Evolutionary conservation across 2,797 vertebrate genomes (phyloP).

Genomic region (Petrocephalus sullivani): DNA sequence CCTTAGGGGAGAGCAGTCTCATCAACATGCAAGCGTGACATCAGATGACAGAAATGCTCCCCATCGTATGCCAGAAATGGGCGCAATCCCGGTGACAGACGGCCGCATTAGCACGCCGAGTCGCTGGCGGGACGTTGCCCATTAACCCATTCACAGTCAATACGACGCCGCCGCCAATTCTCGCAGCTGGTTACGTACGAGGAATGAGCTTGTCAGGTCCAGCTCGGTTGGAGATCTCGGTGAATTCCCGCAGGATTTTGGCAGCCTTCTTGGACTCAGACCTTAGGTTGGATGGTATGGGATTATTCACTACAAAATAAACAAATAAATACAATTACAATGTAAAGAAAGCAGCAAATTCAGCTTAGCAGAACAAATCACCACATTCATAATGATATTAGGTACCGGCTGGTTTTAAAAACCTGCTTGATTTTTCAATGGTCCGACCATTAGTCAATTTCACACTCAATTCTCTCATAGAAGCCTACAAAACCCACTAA

Average conservation of each 20-base stretch:
- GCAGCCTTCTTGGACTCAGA: constrained; percentile 93
- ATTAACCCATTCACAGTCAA: neutral
- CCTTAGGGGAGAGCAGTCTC: constrained; percentile 13
- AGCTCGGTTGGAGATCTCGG: constrained; percentile 81
- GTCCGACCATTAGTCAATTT: neutral
- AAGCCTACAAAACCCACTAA: neutral
- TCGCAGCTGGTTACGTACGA: constrained; percentile 55
- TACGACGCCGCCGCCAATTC: too few relatives aligned
- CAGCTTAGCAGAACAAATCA: neutral
- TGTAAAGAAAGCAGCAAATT: neutral
- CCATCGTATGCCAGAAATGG: constrained; percentile 9
- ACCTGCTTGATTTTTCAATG: neutral
- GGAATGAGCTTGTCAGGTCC: constrained; percentile 96
- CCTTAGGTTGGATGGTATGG: constrained; percentile 84
- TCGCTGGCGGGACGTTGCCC: neutral
- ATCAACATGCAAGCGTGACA: constrained; percentile 26
- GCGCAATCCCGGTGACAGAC: neutral
- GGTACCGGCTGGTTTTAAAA: neutral
- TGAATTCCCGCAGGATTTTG: constrained; percentile 93
- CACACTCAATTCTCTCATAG: neutral
- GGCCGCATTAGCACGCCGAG: neutral
- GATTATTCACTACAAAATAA: constrained; percentile 70
- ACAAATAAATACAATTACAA: neutral
- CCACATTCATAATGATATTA: neutral
- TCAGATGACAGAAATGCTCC: constrained; percentile 30